phyloP scores from a whole-genome alignment of 2,113 vertebrate species.

The Patagioenas fasciata region DNA sequence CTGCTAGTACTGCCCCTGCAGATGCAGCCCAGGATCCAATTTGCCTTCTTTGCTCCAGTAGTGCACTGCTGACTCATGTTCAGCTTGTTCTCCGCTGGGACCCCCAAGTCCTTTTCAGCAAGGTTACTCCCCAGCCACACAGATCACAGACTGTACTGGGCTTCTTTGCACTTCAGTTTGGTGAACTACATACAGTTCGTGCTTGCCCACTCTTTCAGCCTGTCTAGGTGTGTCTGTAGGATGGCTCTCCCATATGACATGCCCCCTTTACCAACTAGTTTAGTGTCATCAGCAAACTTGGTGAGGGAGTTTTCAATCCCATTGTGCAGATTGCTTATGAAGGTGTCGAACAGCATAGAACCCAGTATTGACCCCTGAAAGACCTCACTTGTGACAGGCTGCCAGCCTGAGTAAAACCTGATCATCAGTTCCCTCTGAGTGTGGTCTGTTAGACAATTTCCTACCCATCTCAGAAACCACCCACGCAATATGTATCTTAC shows the following conservation, averaged over 20 bases:
- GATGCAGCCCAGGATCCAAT: neutral
- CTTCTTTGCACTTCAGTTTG: neutral
- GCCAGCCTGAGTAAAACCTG: neutral
- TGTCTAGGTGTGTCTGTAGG: neutral
- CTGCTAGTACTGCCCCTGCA: neutral
- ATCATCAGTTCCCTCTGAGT: neutral
- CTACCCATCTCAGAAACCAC: neutral
- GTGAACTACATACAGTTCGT: neutral
- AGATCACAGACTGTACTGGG: neutral
- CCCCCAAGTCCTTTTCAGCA: neutral
- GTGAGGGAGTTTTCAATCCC: neutral
- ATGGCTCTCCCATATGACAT: neutral
- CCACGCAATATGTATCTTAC: neutral
- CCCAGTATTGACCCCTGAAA: neutral
- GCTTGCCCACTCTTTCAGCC: neutral
- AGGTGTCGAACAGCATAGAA: too few relatives aligned
- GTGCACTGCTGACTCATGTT: rapidly evolving
- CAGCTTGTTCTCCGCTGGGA: neutral
- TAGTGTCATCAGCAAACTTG: neutral
- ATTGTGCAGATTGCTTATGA: neutral
- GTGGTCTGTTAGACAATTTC: neutral
- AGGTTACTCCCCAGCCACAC: neutral
- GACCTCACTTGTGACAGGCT: neutral
- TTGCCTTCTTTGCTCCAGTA: neutral
- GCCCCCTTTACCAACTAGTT: neutral